phyloP scores from a whole-genome alignment of 2,113 vertebrate genomes.

The Erinaceus europaeus region DNA sequence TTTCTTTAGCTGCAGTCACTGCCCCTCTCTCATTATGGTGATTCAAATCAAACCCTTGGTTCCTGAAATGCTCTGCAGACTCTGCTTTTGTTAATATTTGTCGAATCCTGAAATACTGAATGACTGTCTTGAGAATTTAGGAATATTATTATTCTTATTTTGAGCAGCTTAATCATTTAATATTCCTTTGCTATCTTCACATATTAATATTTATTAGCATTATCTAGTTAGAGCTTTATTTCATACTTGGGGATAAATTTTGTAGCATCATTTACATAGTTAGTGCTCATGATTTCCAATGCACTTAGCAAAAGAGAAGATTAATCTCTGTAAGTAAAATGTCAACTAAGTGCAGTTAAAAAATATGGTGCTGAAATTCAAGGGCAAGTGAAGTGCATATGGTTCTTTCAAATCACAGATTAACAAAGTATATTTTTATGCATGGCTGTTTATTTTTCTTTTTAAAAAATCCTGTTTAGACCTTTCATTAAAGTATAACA shows the following conservation, averaged over 20 bases:
- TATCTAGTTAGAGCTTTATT: slow-evolving; percentile 75
- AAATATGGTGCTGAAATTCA: slow-evolving; percentile 50
- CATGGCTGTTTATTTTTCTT: background rate
- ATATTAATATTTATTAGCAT: slow-evolving; percentile 78
- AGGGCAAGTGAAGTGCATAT: slow-evolving; percentile 55
- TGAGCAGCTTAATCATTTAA: slow-evolving; percentile 67
- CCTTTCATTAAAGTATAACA: background rate
- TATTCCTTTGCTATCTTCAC: slow-evolving; percentile 61
- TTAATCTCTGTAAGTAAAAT: slow-evolving; percentile 72
- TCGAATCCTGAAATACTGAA: slow-evolving; percentile 49
- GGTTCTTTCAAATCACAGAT: background rate
- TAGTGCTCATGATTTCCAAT: slow-evolving; percentile 66
- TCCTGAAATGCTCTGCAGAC: background rate
- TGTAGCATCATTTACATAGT: slow-evolving; percentile 72
- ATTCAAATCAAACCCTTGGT: slow-evolving; percentile 17
- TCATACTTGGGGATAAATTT: slow-evolving; percentile 73
- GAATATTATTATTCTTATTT: slow-evolving; percentile 69
- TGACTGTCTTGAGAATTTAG: slow-evolving; percentile 49
- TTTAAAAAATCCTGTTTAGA: background rate
- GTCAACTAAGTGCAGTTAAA: slow-evolving; percentile 64
- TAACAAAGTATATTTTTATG: slow-evolving; percentile 5
- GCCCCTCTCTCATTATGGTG: background rate
- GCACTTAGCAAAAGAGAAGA: slow-evolving; percentile 68
- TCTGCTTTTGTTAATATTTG: slow-evolving; percentile 66
- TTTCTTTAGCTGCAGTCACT: background rate